Conservation (phyloP, 2,797 vertebrate species). For the Myotis vivesi region DNA sequence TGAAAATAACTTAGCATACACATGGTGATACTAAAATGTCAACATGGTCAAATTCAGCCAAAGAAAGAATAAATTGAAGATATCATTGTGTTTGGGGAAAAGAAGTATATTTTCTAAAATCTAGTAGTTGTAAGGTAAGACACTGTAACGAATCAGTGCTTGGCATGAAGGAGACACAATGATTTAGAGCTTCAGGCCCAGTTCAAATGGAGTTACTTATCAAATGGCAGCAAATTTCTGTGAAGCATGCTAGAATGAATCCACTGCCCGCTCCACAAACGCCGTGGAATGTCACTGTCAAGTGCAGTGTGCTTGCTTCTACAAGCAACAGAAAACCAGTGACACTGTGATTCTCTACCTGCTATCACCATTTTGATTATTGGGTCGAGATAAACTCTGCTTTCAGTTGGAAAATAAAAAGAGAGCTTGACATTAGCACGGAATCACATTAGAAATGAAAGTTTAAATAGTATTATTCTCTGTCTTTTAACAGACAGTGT, state of each 20-base stretch:
- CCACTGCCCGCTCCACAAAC: background rate
- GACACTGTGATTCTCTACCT: background rate
- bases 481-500: background rate
- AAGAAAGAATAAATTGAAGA: conserved; percentile 45
- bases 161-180: conserved; percentile 58
- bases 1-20: conserved; percentile 36
- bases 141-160: conserved; percentile 61
- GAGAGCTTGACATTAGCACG: background rate
- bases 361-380: background rate
- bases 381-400: background rate
- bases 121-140: conserved; percentile 25
- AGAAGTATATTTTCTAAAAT: conserved; percentile 60
- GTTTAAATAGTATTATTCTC: background rate
- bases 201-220: conserved; percentile 69
- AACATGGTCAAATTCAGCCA: background rate
- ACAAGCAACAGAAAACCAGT: background rate
- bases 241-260: conserved; percentile 26
- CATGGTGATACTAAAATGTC: background rate
- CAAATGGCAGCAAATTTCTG: conserved; percentile 38
- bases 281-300: background rate
- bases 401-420: background rate
- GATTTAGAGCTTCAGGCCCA: conserved; percentile 60
- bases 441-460: background rate
- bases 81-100: background rate
- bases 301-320: background rate